phyloP scores from a whole-genome alignment of 2,113 vertebrate species.

The Melozone crissalis region DNA sequence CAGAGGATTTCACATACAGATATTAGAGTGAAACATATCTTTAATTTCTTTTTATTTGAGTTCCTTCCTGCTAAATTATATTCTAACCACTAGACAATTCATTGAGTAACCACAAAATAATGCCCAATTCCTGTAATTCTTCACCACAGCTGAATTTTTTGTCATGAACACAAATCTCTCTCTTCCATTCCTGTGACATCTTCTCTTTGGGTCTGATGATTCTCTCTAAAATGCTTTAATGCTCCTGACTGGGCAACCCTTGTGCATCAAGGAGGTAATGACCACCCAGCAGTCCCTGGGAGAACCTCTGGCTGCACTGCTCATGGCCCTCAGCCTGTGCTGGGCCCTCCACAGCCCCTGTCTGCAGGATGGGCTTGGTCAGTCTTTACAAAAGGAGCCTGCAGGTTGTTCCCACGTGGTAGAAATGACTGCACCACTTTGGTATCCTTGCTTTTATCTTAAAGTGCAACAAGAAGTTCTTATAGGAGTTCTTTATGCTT shows the following conservation, averaged over 20 bases:
- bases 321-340: neutral
- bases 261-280: no score
- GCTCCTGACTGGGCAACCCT: neutral
- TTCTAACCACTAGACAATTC: neutral
- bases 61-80: neutral
- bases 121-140: neutral
- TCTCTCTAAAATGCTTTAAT: neutral
- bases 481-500: neutral
- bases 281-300: neutral
- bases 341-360: neutral
- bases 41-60: neutral
- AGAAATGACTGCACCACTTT: fast-evolving
- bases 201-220: neutral
- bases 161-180: neutral
- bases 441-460: neutral
- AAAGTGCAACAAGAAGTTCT: neutral
- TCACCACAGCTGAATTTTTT: neutral
- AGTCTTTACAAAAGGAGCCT: neutral
- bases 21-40: neutral
- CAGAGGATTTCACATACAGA: neutral
- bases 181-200: neutral
- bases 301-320: neutral
- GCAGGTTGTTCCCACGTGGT: neutral
- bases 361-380: neutral
- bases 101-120: neutral